phyloP scores from a whole-genome alignment of 2,888 invertebrate genomes.

The Philopedon plagiatum region DNA sequence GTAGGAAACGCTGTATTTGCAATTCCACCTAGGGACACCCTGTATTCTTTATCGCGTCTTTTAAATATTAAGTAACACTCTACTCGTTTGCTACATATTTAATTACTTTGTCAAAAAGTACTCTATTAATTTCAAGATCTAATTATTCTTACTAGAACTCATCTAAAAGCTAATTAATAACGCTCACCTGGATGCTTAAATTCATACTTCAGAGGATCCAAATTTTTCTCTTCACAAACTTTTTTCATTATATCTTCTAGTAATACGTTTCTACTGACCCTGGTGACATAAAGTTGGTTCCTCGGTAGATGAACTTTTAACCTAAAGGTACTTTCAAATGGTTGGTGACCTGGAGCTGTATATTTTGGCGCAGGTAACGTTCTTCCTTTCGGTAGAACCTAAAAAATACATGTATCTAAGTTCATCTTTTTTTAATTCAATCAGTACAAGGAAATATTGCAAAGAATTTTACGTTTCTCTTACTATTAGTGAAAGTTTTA shows the following conservation, averaged over 20 bases:
- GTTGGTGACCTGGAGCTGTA: conserved; percentile 68
- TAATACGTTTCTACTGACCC: conserved; percentile 79
- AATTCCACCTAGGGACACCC: too few species aligned
- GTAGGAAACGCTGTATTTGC: too few species aligned
- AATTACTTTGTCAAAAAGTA: too few species aligned
- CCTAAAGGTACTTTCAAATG: conserved; percentile 76
- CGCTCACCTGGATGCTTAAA: conserved; percentile 81
- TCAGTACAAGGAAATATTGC: too few species aligned
- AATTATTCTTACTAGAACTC: too few species aligned
- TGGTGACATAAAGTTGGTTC: conserved; percentile 83
- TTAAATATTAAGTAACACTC: too few species aligned
- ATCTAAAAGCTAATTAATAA: too few species aligned
- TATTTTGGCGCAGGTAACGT: conserved; percentile 54
- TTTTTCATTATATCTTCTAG: conserved; percentile 79
- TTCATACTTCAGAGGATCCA: conserved; percentile 82
- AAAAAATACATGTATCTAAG: not conserved
- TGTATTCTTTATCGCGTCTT: too few species aligned
- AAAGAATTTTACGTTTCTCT: not conserved
- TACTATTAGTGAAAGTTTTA: not conserved
- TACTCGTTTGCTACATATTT: too few species aligned
- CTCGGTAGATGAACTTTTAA: conserved; percentile 81
- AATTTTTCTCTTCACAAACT: conserved; percentile 82
- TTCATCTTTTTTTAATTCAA: too few species aligned
- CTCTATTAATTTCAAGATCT: too few species aligned
- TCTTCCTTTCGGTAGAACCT: conserved; percentile 48